A percentile compares a stretch with the other conserved stretches of the same genome.
These are phyloP conservation scores for Drosophila incognita DNA, from an alignment of 2,888 invertebrate genomes.

Conservation along the genomic window DNA sequence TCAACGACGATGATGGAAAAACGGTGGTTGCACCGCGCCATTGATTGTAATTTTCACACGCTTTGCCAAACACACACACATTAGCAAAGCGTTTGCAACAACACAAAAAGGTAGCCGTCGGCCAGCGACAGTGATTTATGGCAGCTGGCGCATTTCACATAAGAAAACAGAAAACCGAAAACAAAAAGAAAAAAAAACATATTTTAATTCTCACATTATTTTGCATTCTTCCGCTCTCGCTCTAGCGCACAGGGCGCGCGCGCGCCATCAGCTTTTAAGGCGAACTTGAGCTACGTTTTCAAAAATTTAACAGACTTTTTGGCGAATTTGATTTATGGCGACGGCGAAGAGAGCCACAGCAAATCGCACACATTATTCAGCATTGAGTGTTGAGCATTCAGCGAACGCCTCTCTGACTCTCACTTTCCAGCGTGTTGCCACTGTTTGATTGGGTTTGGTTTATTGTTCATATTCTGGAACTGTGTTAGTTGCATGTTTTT, in stretches of 20 bases:
- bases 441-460: not conserved
- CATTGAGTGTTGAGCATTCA: not conserved
- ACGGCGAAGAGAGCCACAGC: conserved; percentile 41
- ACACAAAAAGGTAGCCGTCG: conserved; percentile 41
- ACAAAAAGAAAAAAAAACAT: conserved; percentile 23
- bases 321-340: conserved; percentile 43
- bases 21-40: conserved; percentile 53
- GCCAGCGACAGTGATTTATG: conserved; percentile 58
- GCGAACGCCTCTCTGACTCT: conserved; percentile 20
- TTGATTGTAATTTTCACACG: conserved; percentile 74
- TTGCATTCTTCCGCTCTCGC: conserved; percentile 33
- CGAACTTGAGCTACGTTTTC: conserved; percentile 40
- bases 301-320: conserved; percentile 65
- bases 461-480: conserved; percentile 18
- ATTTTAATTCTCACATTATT: conserved; percentile 45
- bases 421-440: conserved; percentile 15
- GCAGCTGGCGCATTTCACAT: conserved; percentile 45
- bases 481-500: conserved; percentile 46
- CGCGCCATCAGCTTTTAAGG: conserved; percentile 25
- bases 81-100: conserved; percentile 3
- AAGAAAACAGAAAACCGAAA: conserved; percentile 16
- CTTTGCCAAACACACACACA: conserved; percentile 38
- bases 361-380: not conserved
- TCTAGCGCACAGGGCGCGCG: conserved; percentile 44
- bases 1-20: conserved; percentile 45